phyloP scores from a whole-genome alignment of 1,140 invertebrate species.

The Penaeus chinensis region DNA sequence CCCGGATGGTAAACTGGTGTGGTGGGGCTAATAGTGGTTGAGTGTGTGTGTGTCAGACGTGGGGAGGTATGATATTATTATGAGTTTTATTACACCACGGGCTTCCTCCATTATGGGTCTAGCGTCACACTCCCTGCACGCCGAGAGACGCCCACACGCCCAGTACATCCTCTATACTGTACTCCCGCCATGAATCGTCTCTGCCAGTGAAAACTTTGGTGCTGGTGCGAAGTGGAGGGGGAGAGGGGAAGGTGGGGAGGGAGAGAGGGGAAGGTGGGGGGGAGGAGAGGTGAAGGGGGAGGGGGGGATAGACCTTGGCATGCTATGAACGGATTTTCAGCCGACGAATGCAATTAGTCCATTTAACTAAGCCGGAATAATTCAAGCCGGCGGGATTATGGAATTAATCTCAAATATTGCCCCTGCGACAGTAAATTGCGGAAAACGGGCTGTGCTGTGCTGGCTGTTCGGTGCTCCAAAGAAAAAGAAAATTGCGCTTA shows the following conservation, averaged over 20 bases:
- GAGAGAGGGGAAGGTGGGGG: too few relatives aligned
- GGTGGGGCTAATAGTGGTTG: slow-evolving; percentile 33
- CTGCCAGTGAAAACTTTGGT: too few relatives aligned
- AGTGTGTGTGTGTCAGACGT: slow-evolving; percentile 29
- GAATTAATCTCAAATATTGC: slow-evolving; percentile 39
- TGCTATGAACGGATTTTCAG: not conserved
- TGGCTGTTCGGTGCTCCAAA: too few relatives aligned
- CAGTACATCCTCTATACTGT: too few relatives aligned
- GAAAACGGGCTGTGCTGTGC: not conserved
- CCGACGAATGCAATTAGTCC: slow-evolving; percentile 25
- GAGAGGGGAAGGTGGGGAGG: too few relatives aligned
- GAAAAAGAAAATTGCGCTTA: too few relatives aligned
- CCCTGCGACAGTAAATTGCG: slow-evolving; percentile 20
- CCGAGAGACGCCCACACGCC: too few relatives aligned
- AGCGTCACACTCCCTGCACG: slow-evolving; percentile 19
- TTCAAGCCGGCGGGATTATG: slow-evolving; percentile 30
- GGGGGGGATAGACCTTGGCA: not conserved
- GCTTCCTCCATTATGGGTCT: slow-evolving; percentile 17
- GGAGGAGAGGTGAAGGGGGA: too few relatives aligned
- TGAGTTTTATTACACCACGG: slow-evolving; percentile 38
- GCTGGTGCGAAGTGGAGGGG: too few relatives aligned
- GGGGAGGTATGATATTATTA: slow-evolving; percentile 39
- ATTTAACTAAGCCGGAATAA: slow-evolving; percentile 39
- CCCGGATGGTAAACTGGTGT: slow-evolving; percentile 34
- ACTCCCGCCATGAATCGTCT: too few relatives aligned